Percentiles rank a stretch among this genome's conserved stretches.
These are phyloP conservation scores for Glaucopsyche alexis DNA, from an alignment of 2,888 invertebrate genomes.

Conservation along the genomic window DNA sequence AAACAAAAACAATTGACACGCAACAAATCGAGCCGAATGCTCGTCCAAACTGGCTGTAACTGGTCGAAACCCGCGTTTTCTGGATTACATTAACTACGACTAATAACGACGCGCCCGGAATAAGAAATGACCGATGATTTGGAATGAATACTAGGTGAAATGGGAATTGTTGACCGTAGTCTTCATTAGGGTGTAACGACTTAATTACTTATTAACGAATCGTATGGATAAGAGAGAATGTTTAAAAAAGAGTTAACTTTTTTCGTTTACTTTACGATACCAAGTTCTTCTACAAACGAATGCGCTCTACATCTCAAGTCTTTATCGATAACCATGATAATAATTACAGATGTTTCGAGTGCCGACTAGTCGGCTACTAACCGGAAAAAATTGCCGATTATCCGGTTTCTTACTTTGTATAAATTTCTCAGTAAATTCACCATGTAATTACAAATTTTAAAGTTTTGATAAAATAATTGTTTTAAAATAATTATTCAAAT, in stretches of 20 bases:
- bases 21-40: constrained; percentile 61
- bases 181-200: not conserved
- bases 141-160: constrained; percentile 31
- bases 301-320: not conserved
- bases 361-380: too few species aligned
- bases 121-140: constrained; percentile 46
- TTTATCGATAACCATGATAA: not conserved
- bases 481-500: too few species aligned
- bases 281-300: not conserved
- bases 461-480: too few species aligned
- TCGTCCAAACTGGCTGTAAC: constrained; percentile 47
- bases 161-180: constrained; percentile 25
- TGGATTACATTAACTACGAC: constrained; percentile 57
- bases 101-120: constrained; percentile 68
- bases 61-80: constrained; percentile 45
- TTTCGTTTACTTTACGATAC: not conserved
- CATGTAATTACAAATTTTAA: too few species aligned
- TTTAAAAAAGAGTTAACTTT: not conserved
- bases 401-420: too few species aligned
- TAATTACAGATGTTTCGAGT: not conserved
- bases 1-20: constrained; percentile 68
- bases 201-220: constrained; percentile 4
- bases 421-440: too few species aligned
- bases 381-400: too few species aligned
- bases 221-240: not conserved